Evolutionary conservation across 1,140 invertebrate genomes (phyloP), one percentile per base, ranked within the genome.

Genomic region (Akabosia matsudoensis): DNA sequence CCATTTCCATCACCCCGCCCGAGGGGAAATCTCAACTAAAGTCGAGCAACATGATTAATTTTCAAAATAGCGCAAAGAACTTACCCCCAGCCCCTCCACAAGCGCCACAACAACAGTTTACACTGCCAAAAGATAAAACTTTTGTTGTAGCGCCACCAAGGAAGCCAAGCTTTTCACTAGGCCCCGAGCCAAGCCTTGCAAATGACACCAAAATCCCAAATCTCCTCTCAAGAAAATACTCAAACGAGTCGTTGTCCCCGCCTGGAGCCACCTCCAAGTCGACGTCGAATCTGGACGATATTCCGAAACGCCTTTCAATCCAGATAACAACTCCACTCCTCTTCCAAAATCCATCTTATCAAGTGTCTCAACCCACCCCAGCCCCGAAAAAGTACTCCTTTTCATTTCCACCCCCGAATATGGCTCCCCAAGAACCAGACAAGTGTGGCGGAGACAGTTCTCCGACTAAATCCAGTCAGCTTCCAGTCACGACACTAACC

Each of bases 401-500:
- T 74, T 77, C 76, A 31, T 73, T 74, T 18, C 33, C 54, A 13
- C 26, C 75, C 13, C 28, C 33, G 16, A 61, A 34, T 22, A 37
- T 3, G n/a, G 4, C n/a, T n/a, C n/a, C n/a, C n/a, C n/a, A n/a
- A n/a, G n/a, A 7, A 64, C 16, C 7, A 13, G 22, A 16, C 16
- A 33, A n/a, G n/a, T n/a, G n/a, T n/a, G n/a, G n/a, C n/a, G n/a
- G n/a, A n/a, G n/a, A n/a, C 28, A 1, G 24, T n/a, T 14, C 45
- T 22, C n/a, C 26, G 13, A n/a, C n/a, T n/a, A n/a, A n/a, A 45
- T 3, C 71, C 10, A 45, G 64, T 18, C 74, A 74, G 51, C 64
- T 79, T 18, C 79, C 79, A 0, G 74, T 79, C 2, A 79, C 79
- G 3, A 79, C 79, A 13, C 37, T 79, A 31, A 79, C 79, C n/a